These are phyloP conservation scores for Piscicola geometra DNA, from an alignment of 2,888 invertebrate genomes.

Conservation along the genomic window DNA sequence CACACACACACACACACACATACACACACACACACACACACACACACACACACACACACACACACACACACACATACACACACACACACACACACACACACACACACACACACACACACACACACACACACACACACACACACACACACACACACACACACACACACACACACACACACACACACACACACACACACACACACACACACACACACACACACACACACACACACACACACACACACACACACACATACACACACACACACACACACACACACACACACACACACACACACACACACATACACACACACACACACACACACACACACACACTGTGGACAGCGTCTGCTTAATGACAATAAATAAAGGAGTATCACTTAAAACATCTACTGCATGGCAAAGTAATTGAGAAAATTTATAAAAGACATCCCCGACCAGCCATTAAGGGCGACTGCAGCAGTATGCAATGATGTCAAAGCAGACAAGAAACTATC, in stretches of 20 bases:
- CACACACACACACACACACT: constrained; percentile 12
- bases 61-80: constrained; percentile 15
- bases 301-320: constrained; percentile 1
- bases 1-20: constrained; percentile 19
- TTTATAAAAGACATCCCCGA: no score
- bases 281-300: constrained; percentile 6
- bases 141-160: constrained; percentile 17
- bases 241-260: constrained; percentile 11
- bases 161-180: constrained; percentile 16
- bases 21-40: constrained; percentile 18
- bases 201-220: constrained; percentile 17
- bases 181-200: constrained; percentile 2
- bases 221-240: constrained; percentile 20
- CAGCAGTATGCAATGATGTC: no score
- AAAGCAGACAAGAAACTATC: no score
- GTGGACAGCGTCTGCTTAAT: neutral
- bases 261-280: constrained; percentile 23
- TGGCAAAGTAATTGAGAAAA: no score
- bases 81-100: constrained; percentile 15
- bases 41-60: constrained; percentile 17
- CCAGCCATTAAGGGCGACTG: no score
- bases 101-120: constrained; percentile 19
- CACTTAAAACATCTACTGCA: no score
- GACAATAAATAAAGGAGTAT: no score
- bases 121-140: constrained; percentile 19